Percentiles rank a stretch among this genome's conserved stretches.
These are phyloP conservation scores for Steatornis caripensis DNA, from an alignment of 2,113 vertebrate species.

Conservation along the genomic window DNA sequence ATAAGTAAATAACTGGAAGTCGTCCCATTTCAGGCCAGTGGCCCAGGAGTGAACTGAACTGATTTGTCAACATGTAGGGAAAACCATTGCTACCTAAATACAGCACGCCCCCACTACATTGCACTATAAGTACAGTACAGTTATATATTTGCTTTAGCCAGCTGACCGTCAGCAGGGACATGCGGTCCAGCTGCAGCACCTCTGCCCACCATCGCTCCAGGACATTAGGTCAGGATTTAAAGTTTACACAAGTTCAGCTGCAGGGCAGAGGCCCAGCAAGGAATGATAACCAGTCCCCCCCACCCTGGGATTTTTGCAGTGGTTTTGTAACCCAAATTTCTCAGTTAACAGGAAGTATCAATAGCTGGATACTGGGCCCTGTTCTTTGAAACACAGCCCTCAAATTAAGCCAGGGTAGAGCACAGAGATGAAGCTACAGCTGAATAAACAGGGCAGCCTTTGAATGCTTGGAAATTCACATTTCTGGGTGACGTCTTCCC, in stretches of 20 bases:
- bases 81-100: background rate
- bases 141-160: background rate
- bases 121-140: background rate
- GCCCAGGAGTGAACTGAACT: background rate
- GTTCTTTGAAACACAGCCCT: background rate
- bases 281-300: background rate
- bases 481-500: constrained; percentile 48
- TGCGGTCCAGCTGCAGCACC: background rate
- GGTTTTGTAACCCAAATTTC: background rate
- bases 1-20: background rate
- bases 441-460: constrained; percentile 45
- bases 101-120: fast-evolving
- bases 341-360: background rate
- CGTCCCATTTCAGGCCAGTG: background rate
- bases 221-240: background rate
- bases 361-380: background rate
- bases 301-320: background rate
- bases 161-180: background rate
- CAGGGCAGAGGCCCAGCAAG: background rate
- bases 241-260: constrained; percentile 48
- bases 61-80: background rate
- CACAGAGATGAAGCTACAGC: background rate
- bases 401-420: background rate
- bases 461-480: constrained; percentile 46
- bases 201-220: background rate